Percentiles rank a stretch among this genome's conserved stretches.
Conservation (phyloP, 2,888 invertebrate genomes). For the Cryptosula pallasiana region DNA sequence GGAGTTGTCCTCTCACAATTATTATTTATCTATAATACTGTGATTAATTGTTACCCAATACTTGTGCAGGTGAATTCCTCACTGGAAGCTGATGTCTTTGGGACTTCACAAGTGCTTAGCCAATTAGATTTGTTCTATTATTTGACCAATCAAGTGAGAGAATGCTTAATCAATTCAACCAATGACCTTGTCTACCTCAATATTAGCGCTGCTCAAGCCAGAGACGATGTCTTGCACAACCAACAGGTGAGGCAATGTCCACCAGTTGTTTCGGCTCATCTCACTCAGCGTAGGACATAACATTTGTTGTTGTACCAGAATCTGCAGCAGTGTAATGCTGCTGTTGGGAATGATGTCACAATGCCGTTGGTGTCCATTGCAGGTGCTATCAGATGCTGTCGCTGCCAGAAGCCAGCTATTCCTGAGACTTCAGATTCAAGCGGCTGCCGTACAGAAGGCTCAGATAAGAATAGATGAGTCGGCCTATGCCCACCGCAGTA, state of each 20-base stretch:
- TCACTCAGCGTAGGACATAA: too few species aligned
- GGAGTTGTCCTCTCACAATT: too few species aligned
- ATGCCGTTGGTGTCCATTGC: neutral
- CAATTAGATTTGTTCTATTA: neutral
- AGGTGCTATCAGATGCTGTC: neutral
- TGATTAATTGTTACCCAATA: neutral
- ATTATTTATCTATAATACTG: too few species aligned
- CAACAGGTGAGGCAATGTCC: slow-evolving; percentile 16
- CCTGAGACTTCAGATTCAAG: neutral
- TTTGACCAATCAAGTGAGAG: slow-evolving; percentile 5
- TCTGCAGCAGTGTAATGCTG: too few species aligned
- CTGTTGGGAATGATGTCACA: too few species aligned
- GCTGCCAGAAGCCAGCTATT: neutral
- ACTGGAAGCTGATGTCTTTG: neutral
- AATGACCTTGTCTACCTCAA: neutral
- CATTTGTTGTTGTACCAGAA: too few species aligned
- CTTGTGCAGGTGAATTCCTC: neutral
- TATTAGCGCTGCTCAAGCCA: neutral
- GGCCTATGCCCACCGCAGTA: neutral
- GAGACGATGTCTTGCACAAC: neutral
- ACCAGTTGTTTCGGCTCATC: too few species aligned
- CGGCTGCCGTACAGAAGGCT: neutral
- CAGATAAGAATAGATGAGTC: neutral
- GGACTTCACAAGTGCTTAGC: neutral
- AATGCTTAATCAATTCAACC: neutral